Conservation (phyloP, 2,113 vertebrate genomes). For the Poeciliopsis retropinna region DNA sequence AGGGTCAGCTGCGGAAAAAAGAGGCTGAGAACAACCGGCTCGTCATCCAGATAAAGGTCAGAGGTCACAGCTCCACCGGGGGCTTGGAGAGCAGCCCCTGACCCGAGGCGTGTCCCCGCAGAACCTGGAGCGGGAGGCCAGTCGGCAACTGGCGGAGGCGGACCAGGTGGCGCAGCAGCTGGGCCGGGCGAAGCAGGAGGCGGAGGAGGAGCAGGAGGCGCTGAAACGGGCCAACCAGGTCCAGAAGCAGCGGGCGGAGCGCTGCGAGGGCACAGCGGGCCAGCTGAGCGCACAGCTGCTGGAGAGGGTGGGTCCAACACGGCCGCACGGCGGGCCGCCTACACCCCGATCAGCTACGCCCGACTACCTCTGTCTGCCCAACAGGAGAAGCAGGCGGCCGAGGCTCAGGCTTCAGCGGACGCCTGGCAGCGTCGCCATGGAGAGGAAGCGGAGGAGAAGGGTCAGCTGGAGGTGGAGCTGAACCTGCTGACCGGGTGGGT, state of each 20-base stretch:
- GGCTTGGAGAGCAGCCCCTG: neutral
- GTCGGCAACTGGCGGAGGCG: conserved; percentile 82
- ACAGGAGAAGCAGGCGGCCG: conserved; percentile 84
- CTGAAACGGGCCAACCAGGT: conserved; percentile 85
- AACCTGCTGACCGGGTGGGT: conserved; percentile 85
- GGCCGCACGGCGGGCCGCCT: too few relatives aligned
- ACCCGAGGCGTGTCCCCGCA: conserved; percentile 43
- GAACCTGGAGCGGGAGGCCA: conserved; percentile 85
- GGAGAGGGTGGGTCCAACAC: conserved; percentile 81
- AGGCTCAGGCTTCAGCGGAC: conserved; percentile 80
- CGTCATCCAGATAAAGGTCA: conserved; percentile 84
- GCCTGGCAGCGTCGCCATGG: conserved; percentile 84
- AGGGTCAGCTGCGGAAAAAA: conserved; percentile 85
- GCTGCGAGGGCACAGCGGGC: conserved; percentile 81
- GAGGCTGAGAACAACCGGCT: conserved; percentile 90
- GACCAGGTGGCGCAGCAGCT: conserved; percentile 81
- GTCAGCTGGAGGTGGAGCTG: conserved; percentile 84
- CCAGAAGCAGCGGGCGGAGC: conserved; percentile 88
- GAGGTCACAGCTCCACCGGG: neutral
- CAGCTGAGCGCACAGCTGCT: conserved; percentile 82
- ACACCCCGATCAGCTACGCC: too few relatives aligned
- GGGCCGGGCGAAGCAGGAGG: conserved; percentile 78
- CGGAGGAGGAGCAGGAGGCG: conserved; percentile 83
- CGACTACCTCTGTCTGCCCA: neutral
- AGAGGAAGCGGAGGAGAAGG: conserved; percentile 85